Base-by-base conservation (phyloP, 2,797 vertebrate genomes). In the Bradypodion ventrale region DNA sequence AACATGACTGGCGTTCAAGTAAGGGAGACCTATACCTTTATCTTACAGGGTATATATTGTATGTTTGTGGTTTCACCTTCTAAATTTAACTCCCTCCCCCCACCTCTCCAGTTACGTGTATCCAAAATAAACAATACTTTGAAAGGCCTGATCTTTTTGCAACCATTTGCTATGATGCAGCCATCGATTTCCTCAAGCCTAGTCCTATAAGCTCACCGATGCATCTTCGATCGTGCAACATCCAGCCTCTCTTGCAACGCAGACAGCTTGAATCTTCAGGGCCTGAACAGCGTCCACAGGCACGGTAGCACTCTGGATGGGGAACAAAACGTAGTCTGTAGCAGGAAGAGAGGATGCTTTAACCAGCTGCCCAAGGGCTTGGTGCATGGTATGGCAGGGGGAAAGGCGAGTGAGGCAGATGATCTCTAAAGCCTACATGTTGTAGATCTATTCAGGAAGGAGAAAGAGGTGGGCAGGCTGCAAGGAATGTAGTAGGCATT, bases 171-270 rank as follows among this genome's bases (percentile, higher is more conserved):
- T 70, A 49, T 49, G 68, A 49, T 49, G 68, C 56, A 21, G 46
- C n/a, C n/a, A 32, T 35, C n/a, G 29, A 19, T 42, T 44, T 63
- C 35, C 68, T 56, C 70, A 66, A 49, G 70, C 70, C 46, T n/a
- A 59, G 74, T n/a, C 74, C 52, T 42, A 40, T 16, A 15, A 23
- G 94, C 98, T 97, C 93, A 99, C 98, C 98, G 0, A 99, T 96
- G 92, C 98, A 99, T 94, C 98, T 98, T 93, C 97, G 97, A 91
- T 98, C 97, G 1, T 99, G 98, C 87, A 99, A 95, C 84, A 97
- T 94, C 98, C 98, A 99, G 79, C 98, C 98, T 1, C 97, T 95
- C 95, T 97, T 98, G 93, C 98, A 99, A 81, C 97, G 97, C 3
- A 97, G 93, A 88, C 98, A 99, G 89, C 97, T 96, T 90, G 97